These are phyloP conservation scores for Idris sp. DNA, from an alignment of 1,140 invertebrate species.

Conservation along the genomic window DNA sequence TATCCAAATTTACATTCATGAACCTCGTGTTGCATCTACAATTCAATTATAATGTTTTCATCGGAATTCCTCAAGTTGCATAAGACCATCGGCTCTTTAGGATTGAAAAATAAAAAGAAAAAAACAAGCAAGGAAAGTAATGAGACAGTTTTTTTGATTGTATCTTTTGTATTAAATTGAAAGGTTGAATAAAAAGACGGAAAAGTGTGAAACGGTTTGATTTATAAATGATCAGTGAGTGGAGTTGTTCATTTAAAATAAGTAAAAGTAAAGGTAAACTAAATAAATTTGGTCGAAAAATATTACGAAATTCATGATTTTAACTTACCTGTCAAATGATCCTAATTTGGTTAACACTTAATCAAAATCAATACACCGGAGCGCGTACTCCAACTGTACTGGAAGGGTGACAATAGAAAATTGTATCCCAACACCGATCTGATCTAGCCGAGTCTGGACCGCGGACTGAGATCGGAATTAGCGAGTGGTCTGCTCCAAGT, in stretches of 20 bases:
- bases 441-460: constrained; percentile 61
- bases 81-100: neutral
- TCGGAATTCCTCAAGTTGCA: neutral
- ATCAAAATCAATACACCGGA: constrained; percentile 18
- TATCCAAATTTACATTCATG: constrained; percentile 6
- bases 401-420: constrained; percentile 18
- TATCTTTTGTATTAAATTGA: too few species aligned
- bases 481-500: constrained; percentile 54
- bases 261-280: too few species aligned
- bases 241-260: too few species aligned
- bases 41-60: constrained; percentile 1
- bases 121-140: neutral
- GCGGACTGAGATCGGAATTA: constrained; percentile 60
- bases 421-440: constrained; percentile 45
- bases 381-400: constrained; percentile 2
- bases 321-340: constrained; percentile 33
- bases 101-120: too few species aligned
- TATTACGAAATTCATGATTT: constrained; percentile 14
- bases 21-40: neutral
- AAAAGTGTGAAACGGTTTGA: too few species aligned
- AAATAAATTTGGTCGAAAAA: too few species aligned
- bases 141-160: too few species aligned
- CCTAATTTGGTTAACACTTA: neutral
- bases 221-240: too few species aligned
- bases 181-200: too few species aligned